Percentiles rank a stretch among this genome's conserved stretches.
These are phyloP conservation scores for Aleiodes testaceus DNA, from an alignment of 2,888 invertebrate species.

Conservation along the genomic window DNA sequence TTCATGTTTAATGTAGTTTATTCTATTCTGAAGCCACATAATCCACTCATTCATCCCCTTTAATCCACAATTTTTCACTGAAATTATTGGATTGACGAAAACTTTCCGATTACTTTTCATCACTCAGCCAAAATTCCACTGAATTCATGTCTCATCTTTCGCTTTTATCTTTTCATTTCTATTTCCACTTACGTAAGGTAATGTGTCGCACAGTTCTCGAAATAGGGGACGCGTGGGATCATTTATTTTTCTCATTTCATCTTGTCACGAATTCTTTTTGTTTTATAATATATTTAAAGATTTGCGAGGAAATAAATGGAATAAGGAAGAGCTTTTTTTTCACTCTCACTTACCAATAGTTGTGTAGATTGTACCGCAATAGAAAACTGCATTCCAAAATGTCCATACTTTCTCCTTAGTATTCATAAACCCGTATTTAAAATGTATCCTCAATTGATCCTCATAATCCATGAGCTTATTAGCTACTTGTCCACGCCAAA, in stretches of 20 bases:
- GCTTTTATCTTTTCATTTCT: slow-evolving; percentile 32
- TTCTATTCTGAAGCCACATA: neutral
- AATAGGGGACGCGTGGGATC: slow-evolving; percentile 44
- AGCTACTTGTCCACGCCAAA: slow-evolving; percentile 75
- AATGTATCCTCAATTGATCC: slow-evolving; percentile 73
- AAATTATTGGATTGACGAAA: neutral
- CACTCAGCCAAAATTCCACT: slow-evolving; percentile 31
- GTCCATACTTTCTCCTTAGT: slow-evolving; percentile 80
- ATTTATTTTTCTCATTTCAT: slow-evolving; percentile 26
- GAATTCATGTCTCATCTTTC: slow-evolving; percentile 29
- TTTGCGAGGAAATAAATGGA: neutral
- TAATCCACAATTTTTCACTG: neutral
- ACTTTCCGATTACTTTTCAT: neutral
- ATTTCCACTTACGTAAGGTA: slow-evolving; percentile 39
- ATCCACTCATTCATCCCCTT: neutral
- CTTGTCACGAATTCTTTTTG: neutral
- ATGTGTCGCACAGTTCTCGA: slow-evolving; percentile 42
- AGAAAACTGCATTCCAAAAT: slow-evolving; percentile 90
- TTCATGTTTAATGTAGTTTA: neutral
- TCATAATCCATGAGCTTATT: slow-evolving; percentile 76
- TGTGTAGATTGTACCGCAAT: slow-evolving; percentile 90
- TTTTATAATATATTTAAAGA: neutral
- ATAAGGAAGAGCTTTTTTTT: neutral
- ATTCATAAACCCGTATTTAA: slow-evolving; percentile 71
- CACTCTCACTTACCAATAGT: slow-evolving; percentile 84